Conservation (phyloP, 2,113 vertebrate species). For the Dicentrarchus labrax region DNA sequence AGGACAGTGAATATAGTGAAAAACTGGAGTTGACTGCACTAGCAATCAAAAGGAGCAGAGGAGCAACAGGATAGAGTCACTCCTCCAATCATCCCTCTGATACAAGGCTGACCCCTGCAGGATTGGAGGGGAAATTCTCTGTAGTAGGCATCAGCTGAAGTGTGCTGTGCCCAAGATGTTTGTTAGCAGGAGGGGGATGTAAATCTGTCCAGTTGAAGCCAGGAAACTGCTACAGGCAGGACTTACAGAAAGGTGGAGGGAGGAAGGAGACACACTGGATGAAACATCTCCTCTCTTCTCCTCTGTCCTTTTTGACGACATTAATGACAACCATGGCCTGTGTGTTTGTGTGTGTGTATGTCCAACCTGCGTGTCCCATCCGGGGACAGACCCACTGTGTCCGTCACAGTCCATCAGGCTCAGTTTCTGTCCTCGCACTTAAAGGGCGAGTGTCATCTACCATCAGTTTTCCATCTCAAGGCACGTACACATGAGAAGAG, state of each 20-base stretch:
- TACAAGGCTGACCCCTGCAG: constrained; percentile 71
- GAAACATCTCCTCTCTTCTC: not conserved
- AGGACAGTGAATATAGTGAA: not conserved
- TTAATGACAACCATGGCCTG: not conserved
- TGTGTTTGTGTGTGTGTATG: constrained; percentile 14
- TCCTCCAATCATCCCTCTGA: constrained; percentile 17
- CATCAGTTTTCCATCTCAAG: constrained; percentile 63
- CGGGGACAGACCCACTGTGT: constrained; percentile 32
- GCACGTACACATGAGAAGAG: constrained; percentile 33
- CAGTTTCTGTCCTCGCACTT: constrained; percentile 56
- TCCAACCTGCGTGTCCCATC: constrained; percentile 3
- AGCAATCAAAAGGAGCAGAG: not conserved
- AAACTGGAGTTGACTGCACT: not conserved
- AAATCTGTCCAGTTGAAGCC: not conserved
- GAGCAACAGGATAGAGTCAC: constrained; percentile 17
- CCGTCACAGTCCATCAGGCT: constrained; percentile 55
- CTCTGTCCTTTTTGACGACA: not conserved
- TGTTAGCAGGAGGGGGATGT: not conserved
- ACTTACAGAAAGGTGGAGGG: not conserved
- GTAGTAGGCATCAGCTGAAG: not conserved
- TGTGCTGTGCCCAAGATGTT: not conserved
- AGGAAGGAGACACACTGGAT: not conserved
- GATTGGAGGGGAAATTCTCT: constrained; percentile 49
- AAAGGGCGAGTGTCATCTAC: constrained; percentile 49
- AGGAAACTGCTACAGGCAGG: not conserved